phyloP scores from a whole-genome alignment of 2,888 invertebrate genomes.

The Linhomoeus sp. region DNA sequence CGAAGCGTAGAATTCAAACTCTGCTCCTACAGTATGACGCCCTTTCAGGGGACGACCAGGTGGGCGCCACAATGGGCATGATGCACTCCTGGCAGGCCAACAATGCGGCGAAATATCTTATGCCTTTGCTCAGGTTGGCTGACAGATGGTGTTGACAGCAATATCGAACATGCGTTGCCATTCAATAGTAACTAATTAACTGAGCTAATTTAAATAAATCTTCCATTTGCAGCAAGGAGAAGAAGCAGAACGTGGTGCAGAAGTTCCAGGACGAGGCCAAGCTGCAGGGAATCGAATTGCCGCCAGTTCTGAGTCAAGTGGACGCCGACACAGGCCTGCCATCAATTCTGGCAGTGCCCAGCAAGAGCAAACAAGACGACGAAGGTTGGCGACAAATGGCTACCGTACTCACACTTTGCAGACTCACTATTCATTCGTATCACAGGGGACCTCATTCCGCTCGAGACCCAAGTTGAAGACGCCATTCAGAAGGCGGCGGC shows the following conservation, averaged over 20 bases:
- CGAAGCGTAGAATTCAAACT: no score
- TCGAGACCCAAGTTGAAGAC: no score
- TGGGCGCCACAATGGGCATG: constrained; percentile 25
- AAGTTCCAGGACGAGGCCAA: constrained; percentile 24
- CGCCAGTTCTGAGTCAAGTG: constrained; percentile 11
- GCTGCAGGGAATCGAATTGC: constrained; percentile 21
- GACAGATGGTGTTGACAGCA: not conserved
- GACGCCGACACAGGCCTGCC: no score
- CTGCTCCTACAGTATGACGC: no score
- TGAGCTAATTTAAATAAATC: no score
- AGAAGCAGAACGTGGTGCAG: constrained; percentile 4
- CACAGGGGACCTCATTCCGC: no score
- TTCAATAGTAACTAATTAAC: not conserved
- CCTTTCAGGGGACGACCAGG: constrained; percentile 11
- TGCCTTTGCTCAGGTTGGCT: constrained; percentile 18
- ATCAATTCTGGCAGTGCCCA: no score
- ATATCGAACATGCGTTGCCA: not conserved
- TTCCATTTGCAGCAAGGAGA: constrained; percentile 5
- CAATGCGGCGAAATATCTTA: constrained; percentile 20
- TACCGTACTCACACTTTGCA: no score
- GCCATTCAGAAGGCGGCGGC: no score
- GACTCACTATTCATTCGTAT: no score
- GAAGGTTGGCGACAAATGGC: no score
- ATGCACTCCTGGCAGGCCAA: constrained; percentile 24
- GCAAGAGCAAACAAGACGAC: no score